A percentile compares a stretch with the other conserved stretches of the same genome.
These are phyloP conservation scores for Lottia gigantea DNA, from an alignment of 2,888 invertebrate species.

Conservation along the genomic window DNA sequence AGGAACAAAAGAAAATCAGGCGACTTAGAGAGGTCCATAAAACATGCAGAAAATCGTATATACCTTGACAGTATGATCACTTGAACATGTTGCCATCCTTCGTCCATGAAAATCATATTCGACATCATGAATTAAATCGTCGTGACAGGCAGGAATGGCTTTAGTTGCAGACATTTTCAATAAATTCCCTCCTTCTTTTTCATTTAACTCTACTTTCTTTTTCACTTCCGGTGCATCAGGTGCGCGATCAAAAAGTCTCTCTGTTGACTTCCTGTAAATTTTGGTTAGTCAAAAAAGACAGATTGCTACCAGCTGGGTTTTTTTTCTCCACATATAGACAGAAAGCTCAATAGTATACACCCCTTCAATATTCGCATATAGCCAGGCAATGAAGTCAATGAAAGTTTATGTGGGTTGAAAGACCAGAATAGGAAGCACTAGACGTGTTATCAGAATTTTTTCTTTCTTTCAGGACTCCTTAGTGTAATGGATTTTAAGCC, in stretches of 20 bases:
- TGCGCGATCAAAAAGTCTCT: neutral
- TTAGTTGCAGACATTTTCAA: slow-evolving; percentile 66
- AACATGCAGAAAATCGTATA: neutral
- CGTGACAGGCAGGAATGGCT: slow-evolving; percentile 91
- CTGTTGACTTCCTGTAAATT: neutral
- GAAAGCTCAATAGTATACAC: too few species aligned
- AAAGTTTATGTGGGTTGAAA: too few species aligned
- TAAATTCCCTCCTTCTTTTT: too few species aligned
- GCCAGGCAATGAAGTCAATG: too few species aligned
- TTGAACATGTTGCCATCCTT: slow-evolving; percentile 98
- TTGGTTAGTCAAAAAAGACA: too few species aligned
- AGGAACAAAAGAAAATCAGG: neutral
- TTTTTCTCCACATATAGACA: too few species aligned
- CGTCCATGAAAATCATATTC: slow-evolving; percentile 97
- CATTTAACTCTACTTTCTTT: neutral
- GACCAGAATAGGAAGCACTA: too few species aligned
- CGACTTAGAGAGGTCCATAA: neutral
- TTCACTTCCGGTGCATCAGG: neutral
- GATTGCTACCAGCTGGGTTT: too few species aligned
- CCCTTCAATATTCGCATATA: too few species aligned
- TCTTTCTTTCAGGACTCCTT: too few species aligned
- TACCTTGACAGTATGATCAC: slow-evolving; percentile 96
- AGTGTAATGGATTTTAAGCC: too few species aligned
- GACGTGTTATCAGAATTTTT: too few species aligned
- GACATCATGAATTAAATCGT: slow-evolving; percentile 98